Conservation (phyloP, 2,888 invertebrate genomes). For the Salpingus planirostris region DNA sequence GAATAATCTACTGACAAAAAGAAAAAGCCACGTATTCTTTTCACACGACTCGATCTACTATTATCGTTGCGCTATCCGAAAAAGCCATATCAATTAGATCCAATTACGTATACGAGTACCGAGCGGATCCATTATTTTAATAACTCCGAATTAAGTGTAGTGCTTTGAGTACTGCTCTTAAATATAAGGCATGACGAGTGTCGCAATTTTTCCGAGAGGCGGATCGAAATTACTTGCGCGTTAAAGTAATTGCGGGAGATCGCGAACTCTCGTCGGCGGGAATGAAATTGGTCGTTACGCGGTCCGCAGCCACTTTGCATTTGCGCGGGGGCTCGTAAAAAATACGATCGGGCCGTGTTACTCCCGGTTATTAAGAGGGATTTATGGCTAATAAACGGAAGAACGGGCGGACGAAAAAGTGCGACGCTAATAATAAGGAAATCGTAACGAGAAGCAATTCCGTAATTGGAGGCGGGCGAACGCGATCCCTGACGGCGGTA, state of each 20-base stretch:
- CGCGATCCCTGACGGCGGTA: conserved; percentile 9
- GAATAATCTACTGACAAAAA: too few species aligned
- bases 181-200: too few species aligned
- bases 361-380: conserved; percentile 24
- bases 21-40: conserved; percentile 31
- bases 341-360: conserved; percentile 14
- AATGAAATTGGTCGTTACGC: conserved; percentile 12
- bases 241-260: conserved; percentile 11
- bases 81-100: conserved; percentile 31
- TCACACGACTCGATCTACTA: conserved; percentile 33
- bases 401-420: conserved; percentile 19
- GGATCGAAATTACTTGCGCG: conserved; percentile 11
- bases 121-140: conserved; percentile 31
- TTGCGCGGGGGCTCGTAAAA: conserved; percentile 22
- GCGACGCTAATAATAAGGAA: conserved; percentile 19
- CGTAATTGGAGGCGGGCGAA: conserved; percentile 22
- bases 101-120: too few species aligned
- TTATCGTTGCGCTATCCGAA: too few species aligned
- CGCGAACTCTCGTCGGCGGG: conserved; percentile 7
- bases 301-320: conserved; percentile 14
- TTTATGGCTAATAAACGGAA: conserved; percentile 26
- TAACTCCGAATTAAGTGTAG: conserved; percentile 24
- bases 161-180: too few species aligned
- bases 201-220: conserved; percentile 4
- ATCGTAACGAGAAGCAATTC: too few species aligned